Conservation (phyloP, 2,797 vertebrate genomes). For the Sebastes vulpes region DNA sequence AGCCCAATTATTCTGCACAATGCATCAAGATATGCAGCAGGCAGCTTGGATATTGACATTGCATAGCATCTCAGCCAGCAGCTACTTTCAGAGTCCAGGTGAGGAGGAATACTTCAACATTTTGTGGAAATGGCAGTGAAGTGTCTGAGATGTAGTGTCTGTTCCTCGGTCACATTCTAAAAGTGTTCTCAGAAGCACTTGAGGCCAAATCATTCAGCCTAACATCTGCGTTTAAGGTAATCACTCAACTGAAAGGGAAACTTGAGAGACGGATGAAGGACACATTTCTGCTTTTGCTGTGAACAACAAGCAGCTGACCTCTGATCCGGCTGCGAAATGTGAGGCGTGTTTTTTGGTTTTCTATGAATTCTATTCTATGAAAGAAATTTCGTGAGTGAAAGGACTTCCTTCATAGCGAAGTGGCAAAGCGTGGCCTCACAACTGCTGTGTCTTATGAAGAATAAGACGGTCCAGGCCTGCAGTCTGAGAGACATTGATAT, state of each 20-base stretch:
- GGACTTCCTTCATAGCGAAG: neutral
- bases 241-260: neutral
- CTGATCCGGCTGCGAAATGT: neutral
- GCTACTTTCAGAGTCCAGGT: neutral
- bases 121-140: neutral
- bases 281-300: neutral
- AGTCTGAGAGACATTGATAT: neutral
- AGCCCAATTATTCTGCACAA: neutral
- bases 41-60: neutral
- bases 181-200: constrained; percentile 18
- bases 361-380: neutral
- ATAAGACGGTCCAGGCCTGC: neutral
- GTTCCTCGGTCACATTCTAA: neutral
- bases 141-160: neutral
- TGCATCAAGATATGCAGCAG: neutral
- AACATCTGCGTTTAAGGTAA: constrained; percentile 14
- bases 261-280: neutral
- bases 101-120: neutral
- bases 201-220: constrained; percentile 37
- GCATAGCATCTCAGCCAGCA: neutral
- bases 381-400: neutral
- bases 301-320: neutral
- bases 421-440: neutral
- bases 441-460: neutral
- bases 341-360: neutral